These are phyloP conservation scores for Orycteropus afer DNA, from an alignment of 2,113 vertebrate species.

Conservation along the genomic window DNA sequence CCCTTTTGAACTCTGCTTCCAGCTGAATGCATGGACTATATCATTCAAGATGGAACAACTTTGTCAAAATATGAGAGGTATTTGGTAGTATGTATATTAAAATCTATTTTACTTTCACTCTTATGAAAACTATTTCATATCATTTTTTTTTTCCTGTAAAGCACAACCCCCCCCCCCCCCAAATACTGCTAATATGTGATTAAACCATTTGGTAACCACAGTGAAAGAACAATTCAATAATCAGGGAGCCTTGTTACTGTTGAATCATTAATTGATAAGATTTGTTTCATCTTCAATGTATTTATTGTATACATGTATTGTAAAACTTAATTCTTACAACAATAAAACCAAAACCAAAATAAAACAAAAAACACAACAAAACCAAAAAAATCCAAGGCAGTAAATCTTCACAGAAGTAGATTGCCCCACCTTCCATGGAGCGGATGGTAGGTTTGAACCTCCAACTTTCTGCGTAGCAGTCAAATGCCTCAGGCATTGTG, in stretches of 20 bases:
- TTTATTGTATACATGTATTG: neutral
- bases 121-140: neutral
- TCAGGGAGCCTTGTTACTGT: neutral
- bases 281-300: neutral
- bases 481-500: too few relatives aligned
- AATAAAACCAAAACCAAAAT: too few relatives aligned
- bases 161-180: too few relatives aligned
- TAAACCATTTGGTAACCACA: neutral
- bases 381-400: too few relatives aligned
- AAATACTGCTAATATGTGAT: too few relatives aligned
- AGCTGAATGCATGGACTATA: slow-evolving; percentile 24
- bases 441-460: too few relatives aligned
- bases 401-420: too few relatives aligned
- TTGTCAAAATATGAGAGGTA: neutral
- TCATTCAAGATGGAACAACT: neutral
- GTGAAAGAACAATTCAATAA: neutral
- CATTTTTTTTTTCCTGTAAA: neutral
- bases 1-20: slow-evolving; percentile 65
- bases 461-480: too few relatives aligned
- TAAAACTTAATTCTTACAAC: neutral
- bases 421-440: too few relatives aligned
- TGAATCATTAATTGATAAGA: neutral
- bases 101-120: neutral
- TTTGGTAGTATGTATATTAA: neutral
- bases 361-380: too few relatives aligned